Percentiles rank a stretch among this genome's conserved stretches.
Evolutionary conservation across 2,888 invertebrate genomes (phyloP).

Genomic region (Acanthosoma haemorrhoidale): DNA sequence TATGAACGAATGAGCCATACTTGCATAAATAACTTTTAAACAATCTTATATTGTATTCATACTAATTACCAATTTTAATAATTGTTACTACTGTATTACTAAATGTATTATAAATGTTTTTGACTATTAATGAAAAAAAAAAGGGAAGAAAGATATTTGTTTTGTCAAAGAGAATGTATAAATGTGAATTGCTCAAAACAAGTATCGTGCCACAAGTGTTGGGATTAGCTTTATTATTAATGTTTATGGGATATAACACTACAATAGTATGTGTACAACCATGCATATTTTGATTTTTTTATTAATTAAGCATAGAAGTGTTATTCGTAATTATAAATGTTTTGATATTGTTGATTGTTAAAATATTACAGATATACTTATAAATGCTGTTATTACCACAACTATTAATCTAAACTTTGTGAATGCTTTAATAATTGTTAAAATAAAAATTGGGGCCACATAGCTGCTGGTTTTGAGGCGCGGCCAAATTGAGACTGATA

Average conservation of each 20-base stretch:
- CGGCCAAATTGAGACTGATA: conserved; percentile 28
- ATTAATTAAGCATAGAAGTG: background rate
- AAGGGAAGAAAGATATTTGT: conserved; percentile 20
- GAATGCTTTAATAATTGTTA: conserved; percentile 18
- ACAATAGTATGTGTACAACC: background rate
- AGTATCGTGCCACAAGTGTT: conserved; percentile 27
- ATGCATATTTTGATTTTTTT: conserved; percentile 16
- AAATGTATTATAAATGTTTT: background rate
- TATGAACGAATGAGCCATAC: too few relatives aligned
- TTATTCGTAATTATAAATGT: background rate
- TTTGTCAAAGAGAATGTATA: conserved; percentile 11
- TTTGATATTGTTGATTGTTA: conserved; percentile 11
- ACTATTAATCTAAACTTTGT: conserved; percentile 4
- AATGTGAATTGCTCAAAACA: conserved; percentile 24
- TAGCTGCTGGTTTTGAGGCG: background rate
- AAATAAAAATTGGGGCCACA: background rate
- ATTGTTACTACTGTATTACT: conserved; percentile 5
- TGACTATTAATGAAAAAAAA: background rate
- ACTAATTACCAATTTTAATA: background rate
- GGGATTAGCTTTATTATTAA: conserved; percentile 13
- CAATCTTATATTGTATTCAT: too few relatives aligned
- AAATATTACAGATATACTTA: conserved; percentile 3
- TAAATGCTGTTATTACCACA: conserved; percentile 4
- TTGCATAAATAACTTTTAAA: too few relatives aligned
- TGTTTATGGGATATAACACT: background rate